A percentile compares a stretch with the other conserved stretches of the same genome.
Evolutionary conservation across 1,140 invertebrate genomes (phyloP).

Genomic region (Atopsyche davidsoni): DNA sequence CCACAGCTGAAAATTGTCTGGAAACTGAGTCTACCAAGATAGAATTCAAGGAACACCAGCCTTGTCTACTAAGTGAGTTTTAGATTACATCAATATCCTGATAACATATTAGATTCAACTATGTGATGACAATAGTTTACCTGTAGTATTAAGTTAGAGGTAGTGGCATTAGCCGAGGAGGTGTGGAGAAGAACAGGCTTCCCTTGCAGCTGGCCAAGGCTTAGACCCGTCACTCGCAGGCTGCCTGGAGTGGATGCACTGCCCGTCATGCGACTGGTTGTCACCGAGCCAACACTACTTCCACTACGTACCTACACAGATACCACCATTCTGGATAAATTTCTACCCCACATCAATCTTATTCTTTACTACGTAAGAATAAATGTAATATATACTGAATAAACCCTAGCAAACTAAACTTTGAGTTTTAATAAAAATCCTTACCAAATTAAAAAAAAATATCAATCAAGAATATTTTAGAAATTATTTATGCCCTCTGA

Average conservation of each 20-base stretch:
- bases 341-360: no score
- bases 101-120: no score
- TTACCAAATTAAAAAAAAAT: no score
- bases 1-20: no score
- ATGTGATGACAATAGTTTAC: slow-evolving; percentile 10
- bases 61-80: no score
- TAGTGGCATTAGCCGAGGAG: not conserved
- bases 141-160: slow-evolving; percentile 24
- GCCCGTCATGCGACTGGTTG: not conserved
- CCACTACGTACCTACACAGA: slow-evolving; percentile 4
- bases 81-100: no score
- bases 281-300: not conserved
- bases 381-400: not conserved
- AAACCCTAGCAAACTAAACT: slow-evolving; percentile 2
- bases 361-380: not conserved
- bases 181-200: slow-evolving; percentile 25
- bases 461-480: no score
- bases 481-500: no score
- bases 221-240: slow-evolving; percentile 18
- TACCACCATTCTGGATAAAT: not conserved
- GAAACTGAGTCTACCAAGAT: no score
- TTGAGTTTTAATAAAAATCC: no score
- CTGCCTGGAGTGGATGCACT: slow-evolving; percentile 9
- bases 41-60: no score
- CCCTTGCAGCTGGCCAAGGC: slow-evolving; percentile 23